A percentile compares a stretch with the other conserved stretches of the same genome.
Evolutionary conservation across 2,797 vertebrate genomes (phyloP).

Genomic region (Sebastes variabilis): DNA sequence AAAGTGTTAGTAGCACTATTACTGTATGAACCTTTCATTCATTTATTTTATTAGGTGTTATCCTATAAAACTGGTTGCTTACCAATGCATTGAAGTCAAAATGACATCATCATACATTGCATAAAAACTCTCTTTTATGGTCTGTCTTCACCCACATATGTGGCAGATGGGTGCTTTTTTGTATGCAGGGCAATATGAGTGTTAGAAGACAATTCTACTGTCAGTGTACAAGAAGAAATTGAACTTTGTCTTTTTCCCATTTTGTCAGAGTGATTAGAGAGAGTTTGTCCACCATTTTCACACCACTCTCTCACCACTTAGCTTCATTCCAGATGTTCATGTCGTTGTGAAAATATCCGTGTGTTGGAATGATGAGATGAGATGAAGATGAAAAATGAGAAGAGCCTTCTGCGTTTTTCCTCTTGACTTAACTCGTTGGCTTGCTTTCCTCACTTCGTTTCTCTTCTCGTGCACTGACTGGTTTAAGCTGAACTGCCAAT

Average conservation of each 20-base stretch:
- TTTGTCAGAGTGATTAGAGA: not conserved
- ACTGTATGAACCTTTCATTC: too few species aligned
- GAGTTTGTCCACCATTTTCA: not conserved
- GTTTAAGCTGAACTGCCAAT: too few species aligned
- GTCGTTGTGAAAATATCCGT: too few species aligned
- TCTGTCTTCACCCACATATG: not conserved
- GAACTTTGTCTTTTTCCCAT: not conserved
- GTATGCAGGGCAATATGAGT: too few species aligned
- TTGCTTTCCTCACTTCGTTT: too few species aligned
- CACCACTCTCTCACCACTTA: too few species aligned
- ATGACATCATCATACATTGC: not conserved
- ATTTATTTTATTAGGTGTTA: not conserved
- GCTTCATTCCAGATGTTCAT: too few species aligned
- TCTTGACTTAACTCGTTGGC: too few species aligned
- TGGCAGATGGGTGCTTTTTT: not conserved
- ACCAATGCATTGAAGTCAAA: not conserved
- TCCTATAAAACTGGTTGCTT: not conserved
- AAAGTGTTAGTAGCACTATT: not conserved
- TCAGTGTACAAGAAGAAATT: not conserved
- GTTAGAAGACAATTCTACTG: not conserved
- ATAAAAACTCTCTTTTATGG: not conserved
- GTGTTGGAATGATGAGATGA: too few species aligned
- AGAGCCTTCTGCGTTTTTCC: too few species aligned
- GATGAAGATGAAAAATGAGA: too few species aligned
- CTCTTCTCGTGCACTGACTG: too few species aligned